Percentiles rank a stretch among this genome's conserved stretches.
These are phyloP conservation scores for Danio albolineatus DNA, from an alignment of 2,797 vertebrate genomes.

Conservation along the genomic window DNA sequence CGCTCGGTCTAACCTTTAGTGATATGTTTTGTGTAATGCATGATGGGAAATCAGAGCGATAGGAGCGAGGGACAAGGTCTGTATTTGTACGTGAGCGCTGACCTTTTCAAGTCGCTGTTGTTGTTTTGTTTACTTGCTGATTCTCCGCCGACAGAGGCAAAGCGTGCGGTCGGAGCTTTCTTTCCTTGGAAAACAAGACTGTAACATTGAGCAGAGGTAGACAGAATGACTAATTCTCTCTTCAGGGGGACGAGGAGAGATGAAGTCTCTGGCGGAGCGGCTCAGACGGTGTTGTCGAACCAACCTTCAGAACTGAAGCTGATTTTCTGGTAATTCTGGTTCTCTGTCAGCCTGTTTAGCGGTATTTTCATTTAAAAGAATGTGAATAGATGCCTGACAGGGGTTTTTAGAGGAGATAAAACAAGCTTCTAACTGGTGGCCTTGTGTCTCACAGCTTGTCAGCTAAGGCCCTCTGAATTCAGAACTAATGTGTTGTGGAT, in stretches of 20 bases:
- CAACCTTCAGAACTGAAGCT: slow-evolving; percentile 26
- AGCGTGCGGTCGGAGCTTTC: slow-evolving; percentile 5
- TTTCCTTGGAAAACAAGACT: slow-evolving; percentile 46
- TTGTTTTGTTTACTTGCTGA: slow-evolving; percentile 56
- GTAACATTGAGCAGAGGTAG: slow-evolving; percentile 44
- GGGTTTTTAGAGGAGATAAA: neutral
- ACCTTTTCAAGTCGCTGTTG: slow-evolving; percentile 57
- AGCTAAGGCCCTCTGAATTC: neutral
- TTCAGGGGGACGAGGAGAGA: slow-evolving; percentile 12
- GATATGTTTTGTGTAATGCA: slow-evolving; percentile 46
- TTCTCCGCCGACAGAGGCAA: slow-evolving; percentile 37
- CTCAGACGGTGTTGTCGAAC: slow-evolving; percentile 13
- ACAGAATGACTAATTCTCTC: slow-evolving; percentile 54
- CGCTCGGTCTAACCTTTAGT: slow-evolving; percentile 45
- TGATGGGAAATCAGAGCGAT: slow-evolving; percentile 47
- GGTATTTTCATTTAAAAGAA: slow-evolving; percentile 15
- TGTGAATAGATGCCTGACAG: slow-evolving; percentile 37
- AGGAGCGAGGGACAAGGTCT: slow-evolving; percentile 36
- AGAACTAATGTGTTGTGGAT: slow-evolving; percentile 4
- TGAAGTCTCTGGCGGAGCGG: slow-evolving; percentile 18
- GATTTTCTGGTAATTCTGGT: slow-evolving; percentile 13
- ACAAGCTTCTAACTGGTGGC: neutral
- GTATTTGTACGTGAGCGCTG: slow-evolving; percentile 45
- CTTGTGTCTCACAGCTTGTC: neutral
- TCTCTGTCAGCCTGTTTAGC: slow-evolving; percentile 23